Base-by-base conservation (phyloP, 2,888 invertebrate genomes). In the Corythucha ciliata region DNA sequence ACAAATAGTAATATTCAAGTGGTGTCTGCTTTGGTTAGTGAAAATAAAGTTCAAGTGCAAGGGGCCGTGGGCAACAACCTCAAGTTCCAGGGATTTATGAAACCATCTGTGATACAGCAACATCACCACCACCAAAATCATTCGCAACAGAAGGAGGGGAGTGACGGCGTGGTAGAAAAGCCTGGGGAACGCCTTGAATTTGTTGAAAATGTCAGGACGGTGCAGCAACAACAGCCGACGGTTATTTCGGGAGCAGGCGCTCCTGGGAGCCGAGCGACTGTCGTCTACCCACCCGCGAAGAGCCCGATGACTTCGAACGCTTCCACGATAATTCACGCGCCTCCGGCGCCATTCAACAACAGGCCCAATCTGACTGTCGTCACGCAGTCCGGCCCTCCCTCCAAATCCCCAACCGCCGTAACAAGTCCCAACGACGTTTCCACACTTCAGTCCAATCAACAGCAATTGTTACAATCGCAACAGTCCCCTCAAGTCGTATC, bases 341-440 rank as follows among this genome's bases (percentile, higher is more conserved):
- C 25, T 46, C 41, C 49, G n/a, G 21, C 49, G 8, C 22, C 49
- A n/a, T 61, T 61, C 44, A 56, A 56, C 33, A 63, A 63, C 47
- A 48, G 63, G 29, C 63, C 63, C 12, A 62, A 63, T 49, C 55
- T 63, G 42, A 63, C 63, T 8, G 61, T 63, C n/a, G 61, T 63
- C 7, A 59, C 63, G 12, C 56, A 60, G 42, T 44, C 57, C 51
- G 47, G 44, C 34, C 18, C 42, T 37, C 34, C 52, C 41, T 25
- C n/a, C n/a, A n/a, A n/a, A n/a, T n/a, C n/a, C n/a, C n/a, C n/a
- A n/a, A n/a, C n/a, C n/a, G n/a, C 29, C 29, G 29, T 29, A 12
- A 12, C 10, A 10, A 29, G 10, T 10, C 29, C 10, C 10, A 10
- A 10, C 29, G 12, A 29, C 29, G 12, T 29, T 29, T 29, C 29